Evolutionary conservation across 2,888 invertebrate species (phyloP), one percentile per base, ranked within the genome.

Genomic region (Sesia bembeciformis): DNA sequence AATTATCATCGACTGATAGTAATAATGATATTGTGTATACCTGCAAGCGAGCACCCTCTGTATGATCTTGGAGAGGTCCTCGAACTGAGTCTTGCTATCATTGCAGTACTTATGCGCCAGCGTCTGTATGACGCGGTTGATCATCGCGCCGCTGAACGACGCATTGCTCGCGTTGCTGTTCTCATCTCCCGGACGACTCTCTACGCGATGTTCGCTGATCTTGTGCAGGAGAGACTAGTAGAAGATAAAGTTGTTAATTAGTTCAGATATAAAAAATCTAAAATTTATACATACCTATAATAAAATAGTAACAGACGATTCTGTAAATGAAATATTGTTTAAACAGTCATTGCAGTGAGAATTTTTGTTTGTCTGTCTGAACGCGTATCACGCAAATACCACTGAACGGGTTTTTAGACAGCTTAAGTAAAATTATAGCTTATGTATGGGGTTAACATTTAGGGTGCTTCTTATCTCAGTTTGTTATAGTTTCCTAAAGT

Each of bases 31-130:
- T 23, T 23, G 23, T 23, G 23, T 23, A 23, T 41, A 91, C 92
- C 92, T 94, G 74, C 97, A 97, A 0, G 98, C 97, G 61, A 97
- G 90, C 39, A 98, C 97, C 75, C 96, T 94, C 90, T 97, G 95
- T 63, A 95, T 95, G 60, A 95, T 94, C 82, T 95, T 95, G 72
- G 95, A 97, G 2, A 99, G 91, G 74, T 98, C 98, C 73, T 98
- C 98, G 78, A 98, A 98, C 4, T 97, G 95, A 4, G 94, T 94
- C 78, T 97, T 97, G 76, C 98, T 98, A 69, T 99, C 98, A 52
- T 94, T 95, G 78, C 98, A 97, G 83, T 98, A 98, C 74, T 97
- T 96, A 78, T 97, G 97, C 3, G 98, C 98, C 49, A 98, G 90
- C 62, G 96, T 93, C 76, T 98, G 98, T 67, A 98, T 98, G 53